Evolutionary conservation across 2,797 vertebrate species (phyloP), one percentile per base, ranked within the genome.

Genomic region (Valencia hispanica): DNA sequence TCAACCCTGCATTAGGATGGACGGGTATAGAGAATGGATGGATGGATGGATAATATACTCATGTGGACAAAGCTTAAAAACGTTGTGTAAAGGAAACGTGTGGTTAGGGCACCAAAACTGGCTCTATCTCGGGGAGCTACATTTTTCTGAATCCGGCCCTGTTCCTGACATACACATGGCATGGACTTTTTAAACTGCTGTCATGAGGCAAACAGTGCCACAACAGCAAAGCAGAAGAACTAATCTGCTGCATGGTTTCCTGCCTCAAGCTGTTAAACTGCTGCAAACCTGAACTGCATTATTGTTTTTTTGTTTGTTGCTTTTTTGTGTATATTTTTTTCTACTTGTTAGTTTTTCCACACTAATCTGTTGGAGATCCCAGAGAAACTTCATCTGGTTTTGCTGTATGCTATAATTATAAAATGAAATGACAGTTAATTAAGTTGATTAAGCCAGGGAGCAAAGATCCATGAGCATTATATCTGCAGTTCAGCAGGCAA

Each of bases 401-500:
- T 27, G 14, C 45, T 43, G 14, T 3, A 17, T 17, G 11, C 61
- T 39, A 25, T 22, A 65, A 65, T 36, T 65, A 65, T 22, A 39
- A 4, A 36, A 39, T 65, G 18, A 65, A 36, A 39, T 65, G 34
- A 20, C 34, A 68, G 22, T 51, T 51, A 51, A 45, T 68, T 68
- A 68, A 68, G 15, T 43, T 66, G 63, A 66, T 66, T 66, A 66
- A 27, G 61, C 22, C 12, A 30, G 32, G 50, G 34, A 48, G 41
- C 32, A 36, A 5, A 25, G 48, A 69, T n/a, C 22, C 32, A 45
- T 53, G 22, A 57, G 74, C 30, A 41, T 48, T 53, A 14, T 73
- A 74, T 70, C n/a, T 69, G 20, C 48, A 34, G 68, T 57, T 43
- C 59, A 18, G n/a, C 68, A 68, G 36, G 80, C 73, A 72, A 72